Conservation (phyloP, 92 coral and sea anemone species). For the Epizoanthus fatuus region DNA sequence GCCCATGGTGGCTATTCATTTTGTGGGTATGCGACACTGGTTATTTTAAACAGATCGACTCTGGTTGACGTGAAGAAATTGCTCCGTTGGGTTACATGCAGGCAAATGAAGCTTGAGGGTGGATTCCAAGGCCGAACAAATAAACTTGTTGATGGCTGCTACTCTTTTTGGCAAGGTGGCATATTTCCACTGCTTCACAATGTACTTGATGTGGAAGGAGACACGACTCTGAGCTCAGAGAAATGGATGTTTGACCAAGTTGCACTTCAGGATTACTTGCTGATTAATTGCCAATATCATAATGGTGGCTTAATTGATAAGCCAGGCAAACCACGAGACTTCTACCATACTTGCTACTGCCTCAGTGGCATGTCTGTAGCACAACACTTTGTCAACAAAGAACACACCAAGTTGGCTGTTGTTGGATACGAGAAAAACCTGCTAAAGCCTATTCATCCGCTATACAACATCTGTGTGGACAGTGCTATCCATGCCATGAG, state of each 20-base stretch:
- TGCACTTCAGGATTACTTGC: constrained; percentile 91
- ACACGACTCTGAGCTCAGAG: constrained; percentile 76
- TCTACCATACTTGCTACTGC: constrained; percentile 98
- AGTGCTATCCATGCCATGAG: constrained; percentile 82
- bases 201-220: constrained; percentile 73
- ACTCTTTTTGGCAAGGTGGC: constrained; percentile 99
- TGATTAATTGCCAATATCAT: constrained; percentile 90
- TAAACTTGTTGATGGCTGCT: constrained; percentile 98
- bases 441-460: constrained; percentile 90
- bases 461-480: constrained; percentile 88
- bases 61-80: constrained; percentile 78
- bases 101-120: constrained; percentile 97
- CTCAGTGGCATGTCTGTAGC: constrained; percentile 97
- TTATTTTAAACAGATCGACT: constrained; percentile 85
- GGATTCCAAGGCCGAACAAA: constrained; percentile 99
- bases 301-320: constrained; percentile 97
- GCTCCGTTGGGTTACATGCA: constrained; percentile 85
- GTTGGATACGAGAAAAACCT: constrained; percentile 84
- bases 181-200: constrained; percentile 94
- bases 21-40: constrained; percentile 95
- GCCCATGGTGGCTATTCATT: constrained; percentile 99
- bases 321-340: constrained; percentile 97
- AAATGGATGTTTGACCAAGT: constrained; percentile 98
- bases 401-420: constrained; percentile 67
- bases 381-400: constrained; percentile 88